phyloP scores from a whole-genome alignment of 2,888 invertebrate genomes.

The Oegoconia quadripuncta region DNA sequence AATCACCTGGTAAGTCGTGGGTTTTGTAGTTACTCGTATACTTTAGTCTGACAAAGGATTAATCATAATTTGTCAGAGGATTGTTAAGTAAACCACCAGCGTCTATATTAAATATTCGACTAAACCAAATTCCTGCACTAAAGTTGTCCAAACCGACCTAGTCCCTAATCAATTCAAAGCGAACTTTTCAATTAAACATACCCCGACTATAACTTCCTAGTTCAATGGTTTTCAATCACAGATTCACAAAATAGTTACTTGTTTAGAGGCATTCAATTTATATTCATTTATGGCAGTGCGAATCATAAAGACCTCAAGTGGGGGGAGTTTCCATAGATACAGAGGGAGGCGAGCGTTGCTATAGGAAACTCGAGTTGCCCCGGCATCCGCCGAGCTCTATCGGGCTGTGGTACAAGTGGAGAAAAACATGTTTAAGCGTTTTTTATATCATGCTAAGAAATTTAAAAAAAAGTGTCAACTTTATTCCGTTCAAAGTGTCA shows the following conservation, averaged over 20 bases:
- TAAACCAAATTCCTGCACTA: too few relatives aligned
- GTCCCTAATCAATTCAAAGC: constrained; percentile 14
- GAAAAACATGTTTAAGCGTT: constrained; percentile 4
- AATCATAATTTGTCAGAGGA: too few relatives aligned
- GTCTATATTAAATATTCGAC: too few relatives aligned
- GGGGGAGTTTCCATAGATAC: constrained; percentile 59
- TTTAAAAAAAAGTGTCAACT: too few relatives aligned
- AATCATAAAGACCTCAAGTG: constrained; percentile 57
- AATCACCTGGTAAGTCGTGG: too few relatives aligned
- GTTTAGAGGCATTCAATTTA: constrained; percentile 42
- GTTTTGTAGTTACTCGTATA: too few relatives aligned
- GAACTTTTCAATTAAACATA: constrained; percentile 33
- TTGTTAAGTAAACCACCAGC: too few relatives aligned
- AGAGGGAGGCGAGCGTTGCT: constrained; percentile 49
- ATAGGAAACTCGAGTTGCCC: constrained; percentile 62
- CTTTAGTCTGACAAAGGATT: too few relatives aligned
- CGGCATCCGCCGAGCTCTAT: constrained; percentile 32
- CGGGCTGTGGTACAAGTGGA: constrained; percentile 5
- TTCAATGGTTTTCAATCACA: constrained; percentile 34
- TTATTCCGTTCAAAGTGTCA: too few relatives aligned
- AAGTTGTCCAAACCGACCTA: too few relatives aligned
- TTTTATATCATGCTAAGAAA: too few relatives aligned
- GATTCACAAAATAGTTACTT: constrained; percentile 45
- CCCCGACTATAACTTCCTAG: constrained; percentile 25
- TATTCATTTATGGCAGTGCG: constrained; percentile 49